These are phyloP conservation scores for Adelosebastes latens DNA, from an alignment of 2,797 vertebrate species.

Conservation along the genomic window DNA sequence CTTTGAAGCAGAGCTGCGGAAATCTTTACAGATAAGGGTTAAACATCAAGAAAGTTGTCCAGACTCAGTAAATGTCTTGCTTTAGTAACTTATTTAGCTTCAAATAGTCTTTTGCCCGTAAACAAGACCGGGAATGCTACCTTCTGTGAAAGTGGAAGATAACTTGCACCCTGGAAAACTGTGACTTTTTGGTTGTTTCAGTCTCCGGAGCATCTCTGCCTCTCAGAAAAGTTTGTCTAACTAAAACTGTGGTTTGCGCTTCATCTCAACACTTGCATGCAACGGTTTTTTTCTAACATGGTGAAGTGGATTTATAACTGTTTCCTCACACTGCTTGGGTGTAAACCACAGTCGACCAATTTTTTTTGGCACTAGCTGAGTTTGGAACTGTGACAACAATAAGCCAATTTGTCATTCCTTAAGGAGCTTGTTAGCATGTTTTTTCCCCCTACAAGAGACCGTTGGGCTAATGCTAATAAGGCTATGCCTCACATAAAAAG, in stretches of 20 bases:
- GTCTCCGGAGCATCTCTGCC: background rate
- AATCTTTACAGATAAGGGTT: background rate
- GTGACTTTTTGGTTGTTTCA: background rate
- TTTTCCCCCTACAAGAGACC: constrained; percentile 6
- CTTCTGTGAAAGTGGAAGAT: background rate
- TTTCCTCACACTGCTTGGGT: background rate
- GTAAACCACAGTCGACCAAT: background rate
- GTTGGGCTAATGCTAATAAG: constrained; percentile 20
- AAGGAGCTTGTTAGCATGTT: constrained; percentile 48
- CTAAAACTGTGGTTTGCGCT: background rate
- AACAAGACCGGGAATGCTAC: background rate
- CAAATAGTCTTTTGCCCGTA: background rate
- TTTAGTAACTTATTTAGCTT: background rate
- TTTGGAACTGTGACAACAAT: constrained; percentile 21
- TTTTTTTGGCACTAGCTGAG: constrained; percentile 1
- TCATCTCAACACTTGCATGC: constrained; percentile 24
- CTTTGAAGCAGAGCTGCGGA: constrained; percentile 29
- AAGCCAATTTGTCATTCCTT: constrained; percentile 21
- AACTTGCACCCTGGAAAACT: background rate
- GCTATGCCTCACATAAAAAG: constrained; percentile 20
- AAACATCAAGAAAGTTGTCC: background rate
- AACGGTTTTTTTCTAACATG: background rate
- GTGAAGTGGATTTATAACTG: background rate
- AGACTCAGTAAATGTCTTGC: background rate
- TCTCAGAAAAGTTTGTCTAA: constrained; percentile 18